Conservation (phyloP, 2,113 vertebrate species). For the Archilochus colubris region DNA sequence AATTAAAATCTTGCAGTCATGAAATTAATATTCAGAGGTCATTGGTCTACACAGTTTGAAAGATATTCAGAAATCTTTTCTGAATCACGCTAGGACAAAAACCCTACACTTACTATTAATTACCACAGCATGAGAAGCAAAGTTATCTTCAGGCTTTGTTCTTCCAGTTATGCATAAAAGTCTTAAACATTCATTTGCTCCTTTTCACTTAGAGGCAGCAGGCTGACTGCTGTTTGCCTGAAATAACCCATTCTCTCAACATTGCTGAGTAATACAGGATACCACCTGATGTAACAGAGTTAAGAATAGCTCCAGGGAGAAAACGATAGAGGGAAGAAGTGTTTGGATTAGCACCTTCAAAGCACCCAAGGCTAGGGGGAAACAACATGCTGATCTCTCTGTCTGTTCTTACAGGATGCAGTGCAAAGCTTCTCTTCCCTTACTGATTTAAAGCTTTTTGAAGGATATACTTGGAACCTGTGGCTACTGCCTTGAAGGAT, state of each 20-base stretch:
- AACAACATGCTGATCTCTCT: background rate
- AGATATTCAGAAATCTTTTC: constrained; percentile 10
- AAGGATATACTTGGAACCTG: background rate
- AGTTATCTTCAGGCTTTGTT: background rate
- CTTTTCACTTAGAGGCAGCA: background rate
- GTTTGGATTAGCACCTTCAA: background rate
- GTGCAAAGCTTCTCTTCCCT: background rate
- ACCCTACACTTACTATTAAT: background rate
- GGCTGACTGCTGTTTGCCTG: background rate
- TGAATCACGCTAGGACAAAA: background rate
- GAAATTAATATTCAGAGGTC: background rate
- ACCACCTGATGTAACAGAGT: background rate
- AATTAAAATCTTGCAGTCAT: background rate
- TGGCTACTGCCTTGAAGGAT: background rate
- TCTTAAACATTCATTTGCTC: background rate
- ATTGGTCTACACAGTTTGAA: background rate
- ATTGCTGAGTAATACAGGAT: background rate
- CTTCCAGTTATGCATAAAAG: background rate
- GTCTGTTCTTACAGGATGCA: background rate
- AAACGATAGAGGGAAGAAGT: background rate
- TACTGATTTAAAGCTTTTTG: background rate
- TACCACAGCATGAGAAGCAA: background rate
- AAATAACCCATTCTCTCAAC: background rate
- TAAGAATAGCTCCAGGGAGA: background rate
- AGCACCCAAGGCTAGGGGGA: background rate